Conservation (phyloP, 2,888 invertebrate species). For the Xanthia togata region DNA sequence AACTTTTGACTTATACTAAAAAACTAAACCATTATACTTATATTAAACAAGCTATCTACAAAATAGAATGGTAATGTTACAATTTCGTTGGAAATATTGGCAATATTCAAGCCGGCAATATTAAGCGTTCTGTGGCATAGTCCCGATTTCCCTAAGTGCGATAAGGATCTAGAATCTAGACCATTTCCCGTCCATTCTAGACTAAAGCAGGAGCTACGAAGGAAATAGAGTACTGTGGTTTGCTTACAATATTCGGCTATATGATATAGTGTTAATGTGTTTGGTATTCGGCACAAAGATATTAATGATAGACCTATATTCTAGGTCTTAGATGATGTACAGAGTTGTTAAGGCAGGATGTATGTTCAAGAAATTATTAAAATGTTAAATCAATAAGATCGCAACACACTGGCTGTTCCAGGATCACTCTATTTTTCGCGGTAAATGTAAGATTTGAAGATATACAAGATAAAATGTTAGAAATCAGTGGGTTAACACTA, state of each 20-base stretch:
- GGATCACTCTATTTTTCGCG: neutral
- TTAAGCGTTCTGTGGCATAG: conserved; percentile 64
- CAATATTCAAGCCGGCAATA: conserved; percentile 59
- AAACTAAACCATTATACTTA: conserved; percentile 26
- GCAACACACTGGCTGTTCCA: neutral
- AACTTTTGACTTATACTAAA: conserved; percentile 26
- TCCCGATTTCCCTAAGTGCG: conserved; percentile 73
- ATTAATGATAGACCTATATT: conserved; percentile 28
- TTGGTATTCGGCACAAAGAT: conserved; percentile 25
- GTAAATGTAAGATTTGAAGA: neutral
- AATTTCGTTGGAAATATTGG: conserved; percentile 54
- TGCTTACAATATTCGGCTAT: conserved; percentile 30
- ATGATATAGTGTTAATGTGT: conserved; percentile 46
- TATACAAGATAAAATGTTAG: neutral
- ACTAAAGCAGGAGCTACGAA: conserved; percentile 60
- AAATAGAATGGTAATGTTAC: conserved; percentile 38
- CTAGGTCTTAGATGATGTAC: neutral
- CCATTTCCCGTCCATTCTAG: conserved; percentile 73
- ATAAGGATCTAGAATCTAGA: conserved; percentile 80
- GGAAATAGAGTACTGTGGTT: conserved; percentile 53
- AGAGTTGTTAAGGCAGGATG: neutral
- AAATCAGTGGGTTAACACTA: conserved; percentile 1
- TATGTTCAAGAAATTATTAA: neutral
- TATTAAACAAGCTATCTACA: conserved; percentile 24
- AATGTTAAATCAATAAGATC: neutral